A percentile compares a stretch with the other conserved stretches of the same genome.
phyloP scores from a whole-genome alignment of 2,888 invertebrate species.

The Eupsilia transversa region DNA sequence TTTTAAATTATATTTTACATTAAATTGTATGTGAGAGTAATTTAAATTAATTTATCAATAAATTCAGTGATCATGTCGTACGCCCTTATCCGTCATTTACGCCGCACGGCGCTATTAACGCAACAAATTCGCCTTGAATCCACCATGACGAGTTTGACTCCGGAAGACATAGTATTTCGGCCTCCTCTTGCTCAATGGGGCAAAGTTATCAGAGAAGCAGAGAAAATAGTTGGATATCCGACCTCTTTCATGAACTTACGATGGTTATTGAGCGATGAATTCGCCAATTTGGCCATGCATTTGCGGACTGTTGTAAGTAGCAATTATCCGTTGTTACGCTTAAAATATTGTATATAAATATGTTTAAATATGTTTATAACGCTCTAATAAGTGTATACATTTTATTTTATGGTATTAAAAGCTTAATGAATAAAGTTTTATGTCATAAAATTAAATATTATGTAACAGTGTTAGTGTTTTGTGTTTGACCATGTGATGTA shows the following conservation, averaged over 20 bases:
- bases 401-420: neutral
- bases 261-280: slow-evolving; percentile 92
- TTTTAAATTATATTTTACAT: slow-evolving; percentile 59
- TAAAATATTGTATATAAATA: slow-evolving; percentile 4
- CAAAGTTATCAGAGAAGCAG: slow-evolving; percentile 88
- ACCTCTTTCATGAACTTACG: slow-evolving; percentile 91
- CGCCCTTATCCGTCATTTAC: slow-evolving; percentile 83
- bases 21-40: slow-evolving; percentile 73
- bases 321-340: slow-evolving; percentile 24
- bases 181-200: slow-evolving; percentile 85
- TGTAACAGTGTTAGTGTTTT: slow-evolving; percentile 68
- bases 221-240: slow-evolving; percentile 90
- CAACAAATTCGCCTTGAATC: slow-evolving; percentile 83
- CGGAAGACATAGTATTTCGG: slow-evolving; percentile 85
- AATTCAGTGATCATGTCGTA: slow-evolving; percentile 81
- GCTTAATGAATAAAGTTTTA: slow-evolving; percentile 28
- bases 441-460: slow-evolving; percentile 66
- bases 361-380: neutral
- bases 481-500: slow-evolving; percentile 62
- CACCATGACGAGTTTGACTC: slow-evolving; percentile 84
- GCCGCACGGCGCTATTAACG: slow-evolving; percentile 79
- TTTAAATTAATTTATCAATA: slow-evolving; percentile 50
- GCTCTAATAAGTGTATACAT: neutral
- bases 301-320: slow-evolving; percentile 88
- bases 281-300: slow-evolving; percentile 91